Evolutionary conservation across 2,113 vertebrate species (phyloP).

Genomic region (Erythrocebus patas): DNA sequence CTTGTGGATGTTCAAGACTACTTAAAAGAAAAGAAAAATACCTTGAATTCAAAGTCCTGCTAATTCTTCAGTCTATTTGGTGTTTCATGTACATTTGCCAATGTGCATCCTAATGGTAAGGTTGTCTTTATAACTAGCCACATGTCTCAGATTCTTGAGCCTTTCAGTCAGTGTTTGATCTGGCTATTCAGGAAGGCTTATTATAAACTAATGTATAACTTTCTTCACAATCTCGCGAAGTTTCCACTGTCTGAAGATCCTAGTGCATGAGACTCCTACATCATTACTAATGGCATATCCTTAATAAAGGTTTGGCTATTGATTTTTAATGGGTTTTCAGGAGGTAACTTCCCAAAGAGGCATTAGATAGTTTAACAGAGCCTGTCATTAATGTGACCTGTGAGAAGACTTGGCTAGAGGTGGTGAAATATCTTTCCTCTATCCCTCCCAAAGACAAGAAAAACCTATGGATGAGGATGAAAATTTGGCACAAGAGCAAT

Average conservation of each 20-base stretch:
- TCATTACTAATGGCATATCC: background rate
- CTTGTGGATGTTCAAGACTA: conserved; percentile 28
- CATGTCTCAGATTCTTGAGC: background rate
- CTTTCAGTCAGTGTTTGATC: background rate
- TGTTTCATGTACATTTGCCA: background rate
- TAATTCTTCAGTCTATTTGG: background rate
- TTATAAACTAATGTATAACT: background rate
- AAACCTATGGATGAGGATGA: background rate
- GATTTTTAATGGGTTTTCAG: too few relatives aligned
- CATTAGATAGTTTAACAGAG: background rate
- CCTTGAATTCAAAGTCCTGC: conserved; percentile 22
- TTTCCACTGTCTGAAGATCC: background rate
- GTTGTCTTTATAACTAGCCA: background rate
- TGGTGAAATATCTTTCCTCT: background rate
- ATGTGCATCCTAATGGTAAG: background rate
- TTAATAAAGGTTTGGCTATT: background rate
- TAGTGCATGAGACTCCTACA: background rate
- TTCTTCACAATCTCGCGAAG: background rate
- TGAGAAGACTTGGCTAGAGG: conserved; percentile 22
- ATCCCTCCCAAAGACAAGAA: background rate
- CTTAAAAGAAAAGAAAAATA: conserved; percentile 17
- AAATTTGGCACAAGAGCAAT: background rate
- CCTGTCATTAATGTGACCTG: background rate
- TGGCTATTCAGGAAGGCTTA: background rate
- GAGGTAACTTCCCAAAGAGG: background rate